phyloP scores from a whole-genome alignment of 1,140 invertebrate genomes.

The Drosophila mauritiana region DNA sequence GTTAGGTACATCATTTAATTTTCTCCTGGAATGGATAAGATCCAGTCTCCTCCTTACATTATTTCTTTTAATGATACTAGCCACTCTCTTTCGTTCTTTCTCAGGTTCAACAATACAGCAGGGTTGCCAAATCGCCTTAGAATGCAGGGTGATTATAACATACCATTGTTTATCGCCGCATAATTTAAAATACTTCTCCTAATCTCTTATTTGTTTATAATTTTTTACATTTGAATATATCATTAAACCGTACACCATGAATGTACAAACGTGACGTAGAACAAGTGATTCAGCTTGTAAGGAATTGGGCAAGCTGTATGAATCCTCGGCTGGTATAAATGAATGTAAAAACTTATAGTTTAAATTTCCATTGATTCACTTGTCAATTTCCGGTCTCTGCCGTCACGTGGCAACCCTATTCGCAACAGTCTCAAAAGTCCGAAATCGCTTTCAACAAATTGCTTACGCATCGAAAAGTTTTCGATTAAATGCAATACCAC shows the following conservation, averaged over 20 bases:
- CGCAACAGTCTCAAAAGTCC: conserved; percentile 15
- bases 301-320: background rate
- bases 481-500: conserved; percentile 28
- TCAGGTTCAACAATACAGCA: background rate
- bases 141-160: too few species aligned
- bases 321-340: background rate
- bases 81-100: background rate
- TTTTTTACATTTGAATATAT: background rate
- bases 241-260: too few species aligned
- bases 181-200: background rate
- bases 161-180: background rate
- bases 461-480: conserved; percentile 61
- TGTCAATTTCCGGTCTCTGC: conserved; percentile 7
- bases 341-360: background rate
- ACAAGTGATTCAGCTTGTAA: conserved; percentile 6
- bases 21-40: background rate
- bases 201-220: too few species aligned
- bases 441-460: conserved; percentile 44
- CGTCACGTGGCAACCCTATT: conserved; percentile 42
- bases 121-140: background rate
- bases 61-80: background rate
- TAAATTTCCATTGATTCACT: conserved; percentile 15
- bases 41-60: background rate
- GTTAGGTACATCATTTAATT: too few species aligned
- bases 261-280: background rate